Percentiles rank a stretch among this genome's conserved stretches.
phyloP scores from a whole-genome alignment of 35 echinoderm and acorn worm genomes.

The Lytechinus pictus region DNA sequence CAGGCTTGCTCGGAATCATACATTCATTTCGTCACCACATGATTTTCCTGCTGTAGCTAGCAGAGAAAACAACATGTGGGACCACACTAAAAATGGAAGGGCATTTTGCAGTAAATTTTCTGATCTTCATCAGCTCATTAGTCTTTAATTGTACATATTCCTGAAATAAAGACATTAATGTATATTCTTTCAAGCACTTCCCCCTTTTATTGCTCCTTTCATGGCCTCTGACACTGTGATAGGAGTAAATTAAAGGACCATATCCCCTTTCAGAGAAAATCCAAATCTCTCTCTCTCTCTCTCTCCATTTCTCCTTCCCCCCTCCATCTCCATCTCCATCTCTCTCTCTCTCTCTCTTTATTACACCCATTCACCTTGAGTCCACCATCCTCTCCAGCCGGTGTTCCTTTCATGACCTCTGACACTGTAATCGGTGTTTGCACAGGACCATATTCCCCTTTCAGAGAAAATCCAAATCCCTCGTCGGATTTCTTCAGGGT shows the following conservation, averaged over 20 bases:
- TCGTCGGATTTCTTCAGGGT: conserved; percentile 5
- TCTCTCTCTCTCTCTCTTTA: not conserved
- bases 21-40: no score
- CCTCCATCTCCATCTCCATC: not conserved
- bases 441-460: not conserved
- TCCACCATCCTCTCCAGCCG: conserved; percentile 25
- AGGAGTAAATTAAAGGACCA: conserved; percentile 3
- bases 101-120: no score
- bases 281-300: conserved; percentile 10
- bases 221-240: conserved; percentile 32
- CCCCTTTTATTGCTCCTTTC: not conserved
- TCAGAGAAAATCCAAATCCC: conserved; percentile 52
- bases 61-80: no score
- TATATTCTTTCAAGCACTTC: not conserved
- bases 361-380: conserved; percentile 33
- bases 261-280: conserved; percentile 15
- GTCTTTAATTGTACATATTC: no score
- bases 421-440: conserved; percentile 35
- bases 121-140: no score
- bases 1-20: no score
- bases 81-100: no score
- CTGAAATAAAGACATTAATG: not conserved
- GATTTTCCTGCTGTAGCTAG: no score
- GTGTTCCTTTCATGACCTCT: conserved; percentile 41
- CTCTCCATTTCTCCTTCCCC: no score